Evolutionary conservation across 2,888 invertebrate species (phyloP).

Genomic region (Trissonchulus latispiculum): DNA sequence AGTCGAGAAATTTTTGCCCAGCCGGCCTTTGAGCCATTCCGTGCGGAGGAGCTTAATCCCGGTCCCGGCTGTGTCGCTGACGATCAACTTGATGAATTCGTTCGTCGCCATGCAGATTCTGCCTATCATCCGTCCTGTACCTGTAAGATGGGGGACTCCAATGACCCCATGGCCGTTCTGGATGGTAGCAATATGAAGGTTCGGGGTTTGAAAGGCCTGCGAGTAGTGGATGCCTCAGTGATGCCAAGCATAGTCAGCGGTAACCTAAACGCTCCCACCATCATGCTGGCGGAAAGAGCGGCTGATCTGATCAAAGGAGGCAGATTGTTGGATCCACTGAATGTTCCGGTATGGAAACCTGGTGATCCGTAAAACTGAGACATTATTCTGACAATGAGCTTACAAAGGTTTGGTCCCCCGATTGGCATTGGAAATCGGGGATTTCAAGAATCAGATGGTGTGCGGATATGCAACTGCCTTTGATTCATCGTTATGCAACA

Average conservation of each 20-base stretch:
- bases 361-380: no score
- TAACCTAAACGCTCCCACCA: constrained; percentile 55
- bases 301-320: constrained; percentile 48
- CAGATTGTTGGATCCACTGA: background rate
- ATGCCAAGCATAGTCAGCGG: constrained; percentile 66
- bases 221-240: constrained; percentile 69
- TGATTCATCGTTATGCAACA: no score
- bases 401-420: no score
- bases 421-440: no score
- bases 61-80: constrained; percentile 27
- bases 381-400: no score
- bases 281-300: constrained; percentile 51
- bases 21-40: constrained; percentile 37
- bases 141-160: constrained; percentile 56
- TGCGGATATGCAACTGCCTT: no score
- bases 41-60: constrained; percentile 37
- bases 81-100: constrained; percentile 36
- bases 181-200: constrained; percentile 54
- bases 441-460: no score
- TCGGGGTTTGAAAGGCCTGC: constrained; percentile 55
- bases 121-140: constrained; percentile 72
- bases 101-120: constrained; percentile 47
- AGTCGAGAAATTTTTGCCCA: constrained; percentile 38
- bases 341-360: background rate
- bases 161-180: constrained; percentile 55